A percentile compares a stretch with the other conserved stretches of the same genome.
Evolutionary conservation across 2,797 vertebrate species (phyloP).

Genomic region (Schizopygopsis pylzovi): DNA sequence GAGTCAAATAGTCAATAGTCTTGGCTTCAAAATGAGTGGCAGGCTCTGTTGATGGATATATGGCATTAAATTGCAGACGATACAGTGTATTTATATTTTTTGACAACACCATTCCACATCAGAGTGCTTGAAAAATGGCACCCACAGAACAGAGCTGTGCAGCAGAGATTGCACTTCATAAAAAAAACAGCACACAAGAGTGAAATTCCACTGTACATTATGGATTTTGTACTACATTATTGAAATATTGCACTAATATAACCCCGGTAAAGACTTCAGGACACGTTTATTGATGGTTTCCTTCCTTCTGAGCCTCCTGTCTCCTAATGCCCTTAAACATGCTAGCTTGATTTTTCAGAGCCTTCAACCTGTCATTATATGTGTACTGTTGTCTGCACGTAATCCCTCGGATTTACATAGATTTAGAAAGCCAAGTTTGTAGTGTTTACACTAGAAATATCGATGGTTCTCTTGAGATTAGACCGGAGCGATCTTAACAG

Average conservation of each 20-base stretch:
- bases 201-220: slow-evolving; percentile 92
- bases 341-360: slow-evolving; percentile 20
- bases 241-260: slow-evolving; percentile 99
- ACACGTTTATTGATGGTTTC: slow-evolving; percentile 89
- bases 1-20: slow-evolving; percentile 74
- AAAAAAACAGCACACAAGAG: slow-evolving; percentile 92
- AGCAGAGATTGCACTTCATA: slow-evolving; percentile 93
- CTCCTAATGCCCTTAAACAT: slow-evolving; percentile 32
- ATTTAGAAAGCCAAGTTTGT: slow-evolving; percentile 17
- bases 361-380: slow-evolving; percentile 10
- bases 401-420: slow-evolving; percentile 46
- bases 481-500: slow-evolving; percentile 7
- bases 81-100: slow-evolving; percentile 86
- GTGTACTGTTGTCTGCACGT: slow-evolving; percentile 18
- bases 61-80: slow-evolving; percentile 74
- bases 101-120: slow-evolving; percentile 93
- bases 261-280: slow-evolving; percentile 94
- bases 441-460: slow-evolving; percentile 47
- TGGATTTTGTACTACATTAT: slow-evolving; percentile 95
- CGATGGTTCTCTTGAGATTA: slow-evolving; percentile 23
- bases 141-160: slow-evolving; percentile 78
- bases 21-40: slow-evolving; percentile 75
- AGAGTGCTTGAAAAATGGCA: slow-evolving; percentile 91
- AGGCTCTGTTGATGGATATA: slow-evolving; percentile 85
- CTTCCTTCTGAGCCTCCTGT: slow-evolving; percentile 60